Evolutionary conservation across 1,140 invertebrate genomes (phyloP), one percentile per base, ranked within the genome.

Genomic region (Ptiloglossa arizonensis): DNA sequence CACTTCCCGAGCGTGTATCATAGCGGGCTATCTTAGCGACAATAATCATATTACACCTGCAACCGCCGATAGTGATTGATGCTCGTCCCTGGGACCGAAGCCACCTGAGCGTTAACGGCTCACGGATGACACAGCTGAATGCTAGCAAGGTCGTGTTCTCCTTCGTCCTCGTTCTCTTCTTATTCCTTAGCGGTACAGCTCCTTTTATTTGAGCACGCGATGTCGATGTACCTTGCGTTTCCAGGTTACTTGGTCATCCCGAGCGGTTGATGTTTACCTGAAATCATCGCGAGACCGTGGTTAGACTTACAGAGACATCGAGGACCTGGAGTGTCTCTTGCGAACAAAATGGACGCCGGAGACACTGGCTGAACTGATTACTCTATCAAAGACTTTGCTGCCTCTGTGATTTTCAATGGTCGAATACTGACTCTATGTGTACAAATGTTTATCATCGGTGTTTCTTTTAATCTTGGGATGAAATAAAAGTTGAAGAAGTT

Each of bases 51-150:
- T 89, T 91, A 90, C 90, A 92, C 90, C 89, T 91, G 90, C 86
- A 87, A n/a, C 85, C 86, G 87, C 70, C 87, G 87, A 90, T 91
- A 90, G 86, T 90, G 90, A 92, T 91, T 91, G 90, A 92, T 91
- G 88, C 88, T 81, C 88, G 86, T 86, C 78, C 85, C 83, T 85
- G 81, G 78, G 86, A 86, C 79, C 86, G 83, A 85, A 87, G 89
- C 86, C 85, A 87, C 85, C 86, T 87, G 82, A 86, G 87, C 86
- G 87, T 90, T 92, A 92, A 92, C 91, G 90, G 91, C 84, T 81
- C 88, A 85, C 90, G 87, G 89, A 93, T 93, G 91, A 93, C 91
- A 90, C 89, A 91, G 91, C 91, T 86, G 86, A 92, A 92, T 88
- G 88, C 38, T 86, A 86, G 86, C 88, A 90, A 91, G 88, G 90